Evolutionary conservation across 1,140 invertebrate species (phyloP).

Genomic region (Chrysomallon squamiferum): DNA sequence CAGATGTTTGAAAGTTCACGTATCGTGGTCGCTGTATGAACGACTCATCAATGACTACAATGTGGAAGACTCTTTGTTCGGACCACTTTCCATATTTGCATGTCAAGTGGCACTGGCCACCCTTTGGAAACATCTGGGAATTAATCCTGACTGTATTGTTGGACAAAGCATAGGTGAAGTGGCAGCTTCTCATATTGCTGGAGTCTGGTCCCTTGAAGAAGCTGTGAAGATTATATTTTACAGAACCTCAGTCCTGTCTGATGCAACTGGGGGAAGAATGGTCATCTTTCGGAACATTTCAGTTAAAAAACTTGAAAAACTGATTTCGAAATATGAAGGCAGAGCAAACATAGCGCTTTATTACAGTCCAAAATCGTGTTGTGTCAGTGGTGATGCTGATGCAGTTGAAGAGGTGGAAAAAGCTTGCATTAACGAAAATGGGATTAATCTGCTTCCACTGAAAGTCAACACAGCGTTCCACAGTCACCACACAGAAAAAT

Average conservation of each 20-base stretch:
- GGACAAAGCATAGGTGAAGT: constrained; percentile 53
- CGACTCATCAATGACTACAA: neutral
- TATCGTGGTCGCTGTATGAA: constrained; percentile 11
- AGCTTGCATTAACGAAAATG: neutral
- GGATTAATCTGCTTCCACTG: constrained; percentile 2
- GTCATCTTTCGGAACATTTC: constrained; percentile 30
- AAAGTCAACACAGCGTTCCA: constrained; percentile 40
- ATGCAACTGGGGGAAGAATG: constrained; percentile 38
- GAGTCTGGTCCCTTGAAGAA: constrained; percentile 26
- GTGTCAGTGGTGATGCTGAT: constrained; percentile 36
- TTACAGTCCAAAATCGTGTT: constrained; percentile 35
- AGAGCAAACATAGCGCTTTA: constrained; percentile 36
- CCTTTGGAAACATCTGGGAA: constrained; percentile 35
- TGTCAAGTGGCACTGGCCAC: constrained; percentile 20
- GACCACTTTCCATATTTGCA: constrained; percentile 24
- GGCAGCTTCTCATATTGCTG: constrained; percentile 38
- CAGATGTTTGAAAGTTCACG: neutral
- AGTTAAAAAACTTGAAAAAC: constrained; percentile 2
- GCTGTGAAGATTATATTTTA: constrained; percentile 44
- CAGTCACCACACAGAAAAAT: constrained; percentile 26
- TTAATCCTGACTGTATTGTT: constrained; percentile 35
- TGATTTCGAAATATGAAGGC: neutral
- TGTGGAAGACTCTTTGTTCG: constrained; percentile 10
- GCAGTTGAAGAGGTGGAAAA: constrained; percentile 15
- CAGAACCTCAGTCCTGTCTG: constrained; percentile 25